Conservation (phyloP, 2,888 invertebrate species). For the Drosophila setosimentum region DNA sequence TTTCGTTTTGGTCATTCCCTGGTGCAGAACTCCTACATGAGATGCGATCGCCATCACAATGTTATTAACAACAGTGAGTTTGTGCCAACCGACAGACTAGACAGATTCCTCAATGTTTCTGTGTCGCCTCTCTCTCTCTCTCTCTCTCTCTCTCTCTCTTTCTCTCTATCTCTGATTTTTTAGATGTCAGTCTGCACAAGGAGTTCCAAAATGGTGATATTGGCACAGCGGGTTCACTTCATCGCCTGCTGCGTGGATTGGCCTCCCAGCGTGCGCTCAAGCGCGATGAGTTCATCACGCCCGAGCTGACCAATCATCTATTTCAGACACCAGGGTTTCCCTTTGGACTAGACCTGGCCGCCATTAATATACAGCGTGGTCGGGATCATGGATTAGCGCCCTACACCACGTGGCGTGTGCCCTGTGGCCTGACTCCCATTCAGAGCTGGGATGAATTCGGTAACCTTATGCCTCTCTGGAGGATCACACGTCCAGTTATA, state of each 20-base stretch:
- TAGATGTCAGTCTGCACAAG: conserved; percentile 92
- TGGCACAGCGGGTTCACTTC: conserved; percentile 92
- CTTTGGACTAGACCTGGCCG: conserved; percentile 94
- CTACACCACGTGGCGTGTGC: conserved; percentile 92
- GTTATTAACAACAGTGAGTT: conserved; percentile 90
- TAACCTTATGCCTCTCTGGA: conserved; percentile 13
- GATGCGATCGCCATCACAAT: conserved; percentile 90
- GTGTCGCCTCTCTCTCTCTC: too few relatives aligned
- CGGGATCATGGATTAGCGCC: conserved; percentile 94
- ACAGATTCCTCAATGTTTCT: neutral
- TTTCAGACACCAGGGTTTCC: conserved; percentile 90
- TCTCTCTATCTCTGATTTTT: neutral
- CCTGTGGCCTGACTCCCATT: conserved; percentile 90
- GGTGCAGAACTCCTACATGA: conserved; percentile 91
- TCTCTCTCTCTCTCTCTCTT: too few relatives aligned
- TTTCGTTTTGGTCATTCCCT: conserved; percentile 95
- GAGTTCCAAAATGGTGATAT: conserved; percentile 91
- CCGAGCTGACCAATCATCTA: conserved; percentile 92
- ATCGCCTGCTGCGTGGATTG: conserved; percentile 91
- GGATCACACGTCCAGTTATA: neutral
- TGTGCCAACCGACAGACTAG: neutral
- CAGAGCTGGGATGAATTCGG: conserved; percentile 89
- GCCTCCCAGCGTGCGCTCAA: conserved; percentile 91
- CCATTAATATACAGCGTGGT: conserved; percentile 94
- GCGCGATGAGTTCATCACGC: conserved; percentile 92